phyloP scores from a whole-genome alignment of 2,797 vertebrate species.

The Dryobates pubescens region DNA sequence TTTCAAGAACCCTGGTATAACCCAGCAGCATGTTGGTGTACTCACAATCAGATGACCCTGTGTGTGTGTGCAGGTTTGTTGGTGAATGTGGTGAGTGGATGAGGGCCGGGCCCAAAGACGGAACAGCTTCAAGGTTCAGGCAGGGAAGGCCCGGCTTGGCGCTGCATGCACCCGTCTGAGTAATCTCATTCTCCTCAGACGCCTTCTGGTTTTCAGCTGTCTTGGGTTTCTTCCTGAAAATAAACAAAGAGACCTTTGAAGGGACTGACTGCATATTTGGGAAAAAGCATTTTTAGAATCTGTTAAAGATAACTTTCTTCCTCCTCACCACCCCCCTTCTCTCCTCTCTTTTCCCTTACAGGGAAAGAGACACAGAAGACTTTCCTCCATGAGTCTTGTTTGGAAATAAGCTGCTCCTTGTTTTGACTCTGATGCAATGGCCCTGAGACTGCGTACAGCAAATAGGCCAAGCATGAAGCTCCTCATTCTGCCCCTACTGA shows the following conservation, averaged over 20 bases:
- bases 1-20: background rate
- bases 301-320: constrained; percentile 84
- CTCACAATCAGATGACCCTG: constrained; percentile 87
- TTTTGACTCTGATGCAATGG: constrained; percentile 78
- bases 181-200: constrained; percentile 89
- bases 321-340: background rate
- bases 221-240: constrained; percentile 88
- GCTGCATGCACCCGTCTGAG: constrained; percentile 84
- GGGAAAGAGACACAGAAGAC: constrained; percentile 66
- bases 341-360: constrained; percentile 46
- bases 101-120: constrained; percentile 77
- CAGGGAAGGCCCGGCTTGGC: constrained; percentile 84
- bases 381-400: constrained; percentile 78
- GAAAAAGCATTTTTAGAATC: constrained; percentile 86
- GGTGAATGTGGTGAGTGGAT: constrained; percentile 83
- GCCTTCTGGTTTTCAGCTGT: constrained; percentile 88
- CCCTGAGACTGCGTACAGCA: constrained; percentile 76
- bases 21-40: constrained; percentile 62
- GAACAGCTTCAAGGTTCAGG: constrained; percentile 88
- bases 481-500: constrained; percentile 76
- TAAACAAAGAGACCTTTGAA: constrained; percentile 86
- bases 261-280: constrained; percentile 81
- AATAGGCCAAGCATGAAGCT: constrained; percentile 74
- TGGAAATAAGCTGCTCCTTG: constrained; percentile 81
- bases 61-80: constrained; percentile 82